Evolutionary conservation across 2,113 vertebrate genomes (phyloP), one percentile per base, ranked within the genome.

Genomic region (Psephotus haematonotus): DNA sequence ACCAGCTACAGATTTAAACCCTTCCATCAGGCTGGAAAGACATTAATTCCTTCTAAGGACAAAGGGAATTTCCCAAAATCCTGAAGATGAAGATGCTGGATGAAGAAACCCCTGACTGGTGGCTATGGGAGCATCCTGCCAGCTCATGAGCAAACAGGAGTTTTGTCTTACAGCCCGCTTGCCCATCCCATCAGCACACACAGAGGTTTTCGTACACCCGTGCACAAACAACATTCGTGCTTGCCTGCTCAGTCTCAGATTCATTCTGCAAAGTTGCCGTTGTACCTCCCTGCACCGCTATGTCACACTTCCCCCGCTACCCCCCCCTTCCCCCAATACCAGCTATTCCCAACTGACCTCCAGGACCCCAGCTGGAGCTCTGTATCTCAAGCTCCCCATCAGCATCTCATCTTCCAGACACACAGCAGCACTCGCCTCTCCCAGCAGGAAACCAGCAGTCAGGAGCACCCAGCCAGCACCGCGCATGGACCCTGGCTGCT

Each of bases 1-100:
- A 49, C 11, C n/a, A 50, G 2, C n/a, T 53, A 59, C 1, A 0
- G 1, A 35, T 50, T 3, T 23, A 18, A 80, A 80, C 1, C 2
- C 35, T 77, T 50, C 39, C 27, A 33, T 9, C 1, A 0, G 41
- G 19, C 24, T 41, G 24, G 6, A 29, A 69, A 70, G 20, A 25
- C 29, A 6, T 10, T 28, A 65, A 77, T 44, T 80, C 49, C 49
- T 57, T 27, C 20, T 2, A 9, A 10, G 31, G 85, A 22, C 52
- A 69, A 49, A 68, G 11, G 33, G 28, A 82, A 20, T 17, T 33
- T 23, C 13, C 23, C 23, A 43, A 50, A 71, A 47, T 35, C 29
- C 17, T 39, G 39, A 77, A 55, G 25, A 43, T 9, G n/a, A 69
- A 44, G 53, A 17, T 12, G 44, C 17, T 0, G 0, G 47, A 46